Conservation (phyloP, 37 sponge, comb jelly and placozoan genomes). For the Aplysina aerophoba region DNA sequence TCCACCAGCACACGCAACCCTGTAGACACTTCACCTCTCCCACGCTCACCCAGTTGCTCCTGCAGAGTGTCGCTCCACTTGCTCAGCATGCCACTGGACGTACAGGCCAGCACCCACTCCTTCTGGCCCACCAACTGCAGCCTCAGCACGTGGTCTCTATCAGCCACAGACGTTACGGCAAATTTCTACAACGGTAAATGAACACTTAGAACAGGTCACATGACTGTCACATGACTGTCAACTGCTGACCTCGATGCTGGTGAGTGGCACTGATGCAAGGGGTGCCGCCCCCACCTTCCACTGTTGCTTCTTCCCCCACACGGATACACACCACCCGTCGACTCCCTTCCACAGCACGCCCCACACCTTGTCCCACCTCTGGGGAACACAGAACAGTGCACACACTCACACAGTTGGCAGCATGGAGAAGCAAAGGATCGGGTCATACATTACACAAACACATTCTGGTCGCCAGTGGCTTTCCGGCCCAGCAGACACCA, state of each 20-base stretch:
- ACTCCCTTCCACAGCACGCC: neutral
- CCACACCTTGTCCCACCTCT: slow-evolving; percentile 35
- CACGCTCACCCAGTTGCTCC: slow-evolving; percentile 7
- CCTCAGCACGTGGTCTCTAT: neutral
- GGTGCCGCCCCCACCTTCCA: slow-evolving; percentile 2
- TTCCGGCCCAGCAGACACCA: too few species aligned
- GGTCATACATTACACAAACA: too few species aligned
- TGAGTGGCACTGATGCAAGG: neutral
- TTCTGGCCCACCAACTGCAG: neutral
- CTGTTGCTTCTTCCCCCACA: slow-evolving; percentile 18
- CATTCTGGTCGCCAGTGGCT: too few species aligned
- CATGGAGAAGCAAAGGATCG: too few species aligned
- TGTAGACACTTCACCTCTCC: too few species aligned
- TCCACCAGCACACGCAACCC: too few species aligned
- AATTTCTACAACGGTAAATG: neutral
- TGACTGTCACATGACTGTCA: neutral
- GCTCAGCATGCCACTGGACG: neutral
- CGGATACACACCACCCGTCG: neutral
- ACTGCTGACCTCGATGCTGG: neutral
- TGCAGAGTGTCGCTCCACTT: slow-evolving; percentile 28
- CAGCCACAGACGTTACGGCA: neutral
- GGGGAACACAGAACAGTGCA: neutral
- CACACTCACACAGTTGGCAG: too few species aligned
- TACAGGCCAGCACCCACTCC: slow-evolving; percentile 19
- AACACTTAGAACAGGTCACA: neutral